Percentiles rank a stretch among this genome's conserved stretches.
Evolutionary conservation across 2,888 invertebrate species (phyloP).

Genomic region (Norana najaformis): DNA sequence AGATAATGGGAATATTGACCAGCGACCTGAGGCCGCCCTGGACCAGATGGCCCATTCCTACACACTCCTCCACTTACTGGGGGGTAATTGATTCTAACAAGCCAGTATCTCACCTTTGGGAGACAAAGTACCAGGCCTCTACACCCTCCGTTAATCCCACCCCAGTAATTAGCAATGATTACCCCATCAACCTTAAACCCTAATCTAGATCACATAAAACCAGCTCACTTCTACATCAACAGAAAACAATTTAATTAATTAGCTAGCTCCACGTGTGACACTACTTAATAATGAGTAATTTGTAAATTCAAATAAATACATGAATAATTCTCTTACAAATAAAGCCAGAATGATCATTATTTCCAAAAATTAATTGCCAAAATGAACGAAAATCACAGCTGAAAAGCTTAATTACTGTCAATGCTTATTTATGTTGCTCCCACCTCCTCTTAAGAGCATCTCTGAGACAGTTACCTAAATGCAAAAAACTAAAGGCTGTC

Average conservation of each 20-base stretch:
- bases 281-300: neutral
- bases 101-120: neutral
- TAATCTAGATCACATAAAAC: neutral
- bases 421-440: neutral
- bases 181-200: neutral
- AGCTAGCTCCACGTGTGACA: neutral
- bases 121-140: neutral
- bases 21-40: constrained; percentile 7
- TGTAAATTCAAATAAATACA: neutral
- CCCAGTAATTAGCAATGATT: neutral
- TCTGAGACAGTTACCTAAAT: neutral
- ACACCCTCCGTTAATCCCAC: neutral
- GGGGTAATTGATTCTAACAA: neutral
- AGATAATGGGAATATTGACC: constrained; percentile 13
- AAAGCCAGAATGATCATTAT: too few relatives aligned
- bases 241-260: neutral
- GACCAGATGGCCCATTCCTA: neutral
- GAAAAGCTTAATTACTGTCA: neutral
- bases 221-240: neutral
- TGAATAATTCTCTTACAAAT: too few relatives aligned
- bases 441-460: neutral
- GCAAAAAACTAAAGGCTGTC: too few relatives aligned
- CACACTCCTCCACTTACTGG: neutral
- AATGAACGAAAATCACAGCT: neutral
- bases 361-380: neutral